Conservation (phyloP, 2,888 invertebrate species). For the Hydraecia micacea region DNA sequence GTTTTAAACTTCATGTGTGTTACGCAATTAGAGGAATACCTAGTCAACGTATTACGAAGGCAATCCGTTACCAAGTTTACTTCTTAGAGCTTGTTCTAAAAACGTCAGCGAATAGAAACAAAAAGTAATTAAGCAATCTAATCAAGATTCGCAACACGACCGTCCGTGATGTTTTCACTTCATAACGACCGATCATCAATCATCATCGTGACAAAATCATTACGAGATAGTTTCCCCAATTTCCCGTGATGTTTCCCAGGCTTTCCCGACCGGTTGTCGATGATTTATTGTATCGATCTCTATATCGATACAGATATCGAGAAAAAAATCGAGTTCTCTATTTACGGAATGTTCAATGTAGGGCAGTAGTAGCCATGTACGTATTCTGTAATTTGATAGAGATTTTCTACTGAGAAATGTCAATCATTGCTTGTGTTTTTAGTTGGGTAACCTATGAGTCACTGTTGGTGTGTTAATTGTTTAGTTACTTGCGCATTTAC, state of each 20-base stretch:
- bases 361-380: conserved; percentile 47
- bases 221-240: conserved; percentile 64
- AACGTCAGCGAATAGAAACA: conserved; percentile 19
- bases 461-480: conserved; percentile 32
- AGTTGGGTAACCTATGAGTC: conserved; percentile 51
- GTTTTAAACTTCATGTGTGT: no score
- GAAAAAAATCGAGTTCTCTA: conserved; percentile 56
- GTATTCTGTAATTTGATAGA: conserved; percentile 58
- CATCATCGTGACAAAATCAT: conserved; percentile 60
- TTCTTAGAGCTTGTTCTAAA: conserved; percentile 8
- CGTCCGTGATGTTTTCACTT: conserved; percentile 49
- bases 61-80: background rate
- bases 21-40: background rate
- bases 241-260: conserved; percentile 69
- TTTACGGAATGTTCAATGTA: conserved; percentile 63
- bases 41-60: background rate
- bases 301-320: conserved; percentile 43
- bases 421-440: conserved; percentile 50
- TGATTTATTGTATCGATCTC: conserved; percentile 58
- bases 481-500: conserved; percentile 21
- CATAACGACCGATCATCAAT: conserved; percentile 59
- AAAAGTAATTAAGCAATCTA: conserved; percentile 52
- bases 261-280: conserved; percentile 68
- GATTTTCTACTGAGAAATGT: conserved; percentile 57
- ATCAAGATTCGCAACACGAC: conserved; percentile 49